phyloP scores from a whole-genome alignment of 2,797 vertebrate species.

The Pseudochirops cupreus region DNA sequence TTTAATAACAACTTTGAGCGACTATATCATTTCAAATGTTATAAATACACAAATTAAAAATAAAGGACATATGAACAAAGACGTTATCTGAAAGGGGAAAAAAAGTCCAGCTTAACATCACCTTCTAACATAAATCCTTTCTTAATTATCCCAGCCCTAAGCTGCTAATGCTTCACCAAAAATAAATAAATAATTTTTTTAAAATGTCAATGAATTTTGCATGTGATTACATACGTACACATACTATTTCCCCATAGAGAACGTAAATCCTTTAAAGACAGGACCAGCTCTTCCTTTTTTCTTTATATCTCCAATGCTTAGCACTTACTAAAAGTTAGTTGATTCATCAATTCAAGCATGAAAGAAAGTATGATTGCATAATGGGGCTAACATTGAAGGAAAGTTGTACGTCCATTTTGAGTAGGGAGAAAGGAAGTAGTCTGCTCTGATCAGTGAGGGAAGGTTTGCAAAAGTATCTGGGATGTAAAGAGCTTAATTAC shows the following conservation, averaged over 20 bases:
- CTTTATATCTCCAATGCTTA: not conserved
- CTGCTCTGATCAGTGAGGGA: accelerated
- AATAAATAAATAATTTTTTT: not conserved
- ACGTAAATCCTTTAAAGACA: not conserved
- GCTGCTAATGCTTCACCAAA: not conserved
- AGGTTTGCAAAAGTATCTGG: not conserved
- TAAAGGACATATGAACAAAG: not conserved
- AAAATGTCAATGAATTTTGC: not conserved
- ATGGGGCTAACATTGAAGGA: too few relatives aligned
- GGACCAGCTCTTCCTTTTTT: not conserved
- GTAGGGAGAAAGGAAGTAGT: accelerated
- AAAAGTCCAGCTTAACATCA: not conserved
- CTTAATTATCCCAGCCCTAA: not conserved
- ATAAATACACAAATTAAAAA: not conserved
- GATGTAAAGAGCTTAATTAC: not conserved
- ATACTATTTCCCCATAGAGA: not conserved
- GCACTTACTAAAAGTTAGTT: too few relatives aligned
- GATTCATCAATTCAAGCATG: not conserved
- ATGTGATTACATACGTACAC: not conserved
- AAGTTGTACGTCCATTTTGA: accelerated
- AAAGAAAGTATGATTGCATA: not conserved
- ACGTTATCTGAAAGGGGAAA: not conserved
- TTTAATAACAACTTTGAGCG: not conserved
- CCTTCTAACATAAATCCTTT: not conserved
- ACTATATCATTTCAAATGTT: not conserved